Base-by-base conservation (phyloP, 2,113 vertebrate genomes). In the Passer domesticus region DNA sequence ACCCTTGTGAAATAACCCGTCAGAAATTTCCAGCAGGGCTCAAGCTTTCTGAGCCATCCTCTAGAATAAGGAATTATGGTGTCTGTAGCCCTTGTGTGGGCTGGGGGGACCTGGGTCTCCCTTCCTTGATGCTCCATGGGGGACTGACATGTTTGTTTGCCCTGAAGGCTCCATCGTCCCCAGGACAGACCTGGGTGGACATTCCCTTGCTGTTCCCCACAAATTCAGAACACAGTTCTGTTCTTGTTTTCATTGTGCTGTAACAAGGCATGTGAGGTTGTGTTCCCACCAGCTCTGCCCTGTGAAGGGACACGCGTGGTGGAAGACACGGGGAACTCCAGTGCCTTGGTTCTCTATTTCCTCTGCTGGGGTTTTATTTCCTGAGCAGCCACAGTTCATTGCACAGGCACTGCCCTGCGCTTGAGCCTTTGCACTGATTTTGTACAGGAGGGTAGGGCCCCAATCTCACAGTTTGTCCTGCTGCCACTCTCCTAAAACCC, bases 401-500 rank as follows among this genome's bases (percentile, higher is more conserved):
- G 59, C 37, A 21, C 0, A 0, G 58, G 66, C 74, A 49, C 9
- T n/a, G 39, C 64, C 56, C 44, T 9, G 11, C 0, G 0, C 75
- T 70, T 7, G 50, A 74, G 68, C 59, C 78, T 30, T 44, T 5
- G 12, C 25, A 4, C 41, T 58, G 72, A 47, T 50, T 87, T 55
- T 43, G 39, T 76, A n/a, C 23, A 1, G 0, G 5, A 69, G 55
- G 1, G 3, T 55, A 39, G 55, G 47, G 74, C 63, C 41, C 49
- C 0, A 3, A 3, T 59, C 62, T 83, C 2, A 1, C 47, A 2
- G 0, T 69, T 86, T 62, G 31, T 69, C 66, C 63, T 68, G 46
- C 72, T 80, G 80, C 72, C 83, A 53, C 22, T 14, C 76, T 95
- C 59, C 62, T 28, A 37, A 90, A 90, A 10, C 68, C 55, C 55